Base-by-base conservation (phyloP, 2,888 invertebrate species). In the Drosophila peninsularis region DNA sequence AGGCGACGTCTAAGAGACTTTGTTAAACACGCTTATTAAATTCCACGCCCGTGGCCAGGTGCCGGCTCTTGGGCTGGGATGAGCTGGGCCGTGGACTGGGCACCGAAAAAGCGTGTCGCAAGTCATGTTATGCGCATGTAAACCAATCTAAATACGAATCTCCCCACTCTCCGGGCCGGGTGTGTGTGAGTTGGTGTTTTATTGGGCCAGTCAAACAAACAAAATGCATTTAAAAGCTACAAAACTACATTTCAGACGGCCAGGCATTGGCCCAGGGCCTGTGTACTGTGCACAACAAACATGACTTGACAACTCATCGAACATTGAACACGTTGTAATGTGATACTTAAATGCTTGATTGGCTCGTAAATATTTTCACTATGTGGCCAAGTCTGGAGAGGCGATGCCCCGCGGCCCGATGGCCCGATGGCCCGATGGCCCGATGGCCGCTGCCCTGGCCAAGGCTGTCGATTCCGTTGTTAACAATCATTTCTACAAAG, bases 221-320 rank as follows among this genome's bases (percentile, higher is more conserved):
- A 85, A 89, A 86, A 86, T 89, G 86, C 89, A 88, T 89, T 86
- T 89, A 85, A 84, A 80, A 87, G 88, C 89, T 82, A 89, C 85
- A 86, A 86, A 89, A 89, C 85, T 85, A 80, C 89, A 86, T 78
- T 78, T 84, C 83, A 80, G 70, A 78, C 68, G 53, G 55, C 64
- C 64, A 68, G 66, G 58, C 74, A 58, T 57, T 61, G 58, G 66
- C 63, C 62, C 75, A 65, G 64, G 65, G 75, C 75, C 45, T 55
- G 53, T 45, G 65, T 47, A 61, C 69, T 62, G 54, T 67, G 73
- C 73, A 76, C 75, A 90, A 90, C 75, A 78, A 73, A 90, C 90
- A 90, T 82, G 91, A 91, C 90, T 90, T 91, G 91, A 91, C 91
- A 91, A 91, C 91, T 91, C 91, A 91, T 91, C 91, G 90, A 90